Evolutionary conservation across 2,113 vertebrate genomes (phyloP).

Genomic region (Gallinago media): DNA sequence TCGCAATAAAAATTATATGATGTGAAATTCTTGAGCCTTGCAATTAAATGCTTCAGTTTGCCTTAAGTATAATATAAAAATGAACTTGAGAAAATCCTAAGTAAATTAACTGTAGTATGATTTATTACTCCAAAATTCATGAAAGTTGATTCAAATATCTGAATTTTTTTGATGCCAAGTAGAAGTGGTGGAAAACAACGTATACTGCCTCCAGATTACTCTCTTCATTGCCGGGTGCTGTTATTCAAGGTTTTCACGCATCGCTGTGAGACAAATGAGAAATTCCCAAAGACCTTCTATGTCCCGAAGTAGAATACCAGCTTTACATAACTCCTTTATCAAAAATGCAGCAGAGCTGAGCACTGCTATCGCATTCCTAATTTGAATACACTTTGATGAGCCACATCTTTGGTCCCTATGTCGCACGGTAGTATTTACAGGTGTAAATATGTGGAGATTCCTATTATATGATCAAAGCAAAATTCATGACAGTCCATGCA

Average conservation of each 20-base stretch:
- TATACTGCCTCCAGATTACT: background rate
- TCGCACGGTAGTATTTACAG: background rate
- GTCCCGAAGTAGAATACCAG: background rate
- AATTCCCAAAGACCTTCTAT: background rate
- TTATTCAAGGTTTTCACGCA: background rate
- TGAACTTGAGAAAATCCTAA: background rate
- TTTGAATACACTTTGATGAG: background rate
- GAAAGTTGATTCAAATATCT: background rate
- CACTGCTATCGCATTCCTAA: background rate
- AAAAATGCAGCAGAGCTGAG: background rate
- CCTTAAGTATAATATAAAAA: background rate
- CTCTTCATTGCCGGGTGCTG: accelerated
- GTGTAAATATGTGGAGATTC: background rate
- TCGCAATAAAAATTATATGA: background rate
- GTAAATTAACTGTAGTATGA: background rate
- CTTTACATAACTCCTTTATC: background rate
- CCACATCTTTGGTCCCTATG: background rate
- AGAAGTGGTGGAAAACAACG: background rate
- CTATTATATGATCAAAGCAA: background rate
- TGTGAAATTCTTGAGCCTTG: background rate
- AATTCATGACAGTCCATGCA: background rate
- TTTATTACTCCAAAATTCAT: background rate
- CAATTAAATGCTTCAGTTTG: background rate
- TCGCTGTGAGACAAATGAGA: background rate
- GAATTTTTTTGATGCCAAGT: background rate